Conservation (phyloP, 2,113 vertebrate species). For the Electrona antarctica region DNA sequence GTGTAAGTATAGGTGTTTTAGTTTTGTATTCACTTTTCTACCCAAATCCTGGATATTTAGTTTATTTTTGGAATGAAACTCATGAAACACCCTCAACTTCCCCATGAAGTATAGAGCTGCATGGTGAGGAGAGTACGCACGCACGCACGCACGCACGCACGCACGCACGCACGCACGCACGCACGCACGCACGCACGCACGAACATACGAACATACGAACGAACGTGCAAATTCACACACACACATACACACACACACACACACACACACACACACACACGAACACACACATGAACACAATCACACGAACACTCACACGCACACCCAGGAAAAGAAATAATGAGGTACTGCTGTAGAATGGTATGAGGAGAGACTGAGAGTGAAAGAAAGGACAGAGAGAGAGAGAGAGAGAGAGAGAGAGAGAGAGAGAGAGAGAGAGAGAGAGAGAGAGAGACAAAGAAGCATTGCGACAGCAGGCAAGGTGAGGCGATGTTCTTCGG, state of each 20-base stretch:
- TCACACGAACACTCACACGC: background rate
- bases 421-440: background rate
- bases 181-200: constrained; percentile 21
- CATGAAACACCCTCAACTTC: too few relatives aligned
- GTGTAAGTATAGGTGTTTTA: too few relatives aligned
- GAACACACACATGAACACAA: background rate
- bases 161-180: background rate
- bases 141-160: too few relatives aligned
- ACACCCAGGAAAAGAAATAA: background rate
- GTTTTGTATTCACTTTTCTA: too few relatives aligned
- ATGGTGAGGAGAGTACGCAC: too few relatives aligned
- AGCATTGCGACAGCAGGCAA: constrained; percentile 24
- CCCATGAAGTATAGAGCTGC: too few relatives aligned
- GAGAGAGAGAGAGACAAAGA: constrained; percentile 16
- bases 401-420: background rate
- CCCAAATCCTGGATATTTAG: too few relatives aligned
- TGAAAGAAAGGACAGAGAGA: constrained; percentile 6
- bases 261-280: constrained; percentile 5
- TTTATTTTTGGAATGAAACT: too few relatives aligned
- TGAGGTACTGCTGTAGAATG: background rate
- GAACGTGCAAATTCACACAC: constrained; percentile 16
- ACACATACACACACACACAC: constrained; percentile 5
- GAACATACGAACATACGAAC: constrained; percentile 9
- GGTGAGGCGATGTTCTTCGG: constrained; percentile 37
- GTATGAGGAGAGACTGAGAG: background rate